A percentile compares a stretch with the other conserved stretches of the same genome.
phyloP scores from a whole-genome alignment of 2,888 invertebrate species.

The Scaptodrosophila latifasciaeformis region DNA sequence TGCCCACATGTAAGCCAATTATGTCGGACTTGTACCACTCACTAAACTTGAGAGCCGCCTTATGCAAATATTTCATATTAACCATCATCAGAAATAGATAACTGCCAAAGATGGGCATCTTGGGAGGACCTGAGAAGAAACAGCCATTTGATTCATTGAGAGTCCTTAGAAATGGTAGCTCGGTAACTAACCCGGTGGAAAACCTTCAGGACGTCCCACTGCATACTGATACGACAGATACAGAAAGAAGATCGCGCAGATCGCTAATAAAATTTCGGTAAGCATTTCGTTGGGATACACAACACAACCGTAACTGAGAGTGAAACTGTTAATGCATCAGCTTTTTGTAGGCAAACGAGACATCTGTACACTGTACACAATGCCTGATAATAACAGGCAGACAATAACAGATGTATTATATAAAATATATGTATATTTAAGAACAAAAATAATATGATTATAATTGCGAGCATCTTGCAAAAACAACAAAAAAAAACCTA shows the following conservation, averaged over 20 bases:
- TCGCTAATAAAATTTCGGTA: slow-evolving; percentile 68
- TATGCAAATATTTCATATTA: slow-evolving; percentile 77
- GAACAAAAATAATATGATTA: no score
- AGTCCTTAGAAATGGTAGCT: not conserved
- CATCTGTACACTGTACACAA: not conserved
- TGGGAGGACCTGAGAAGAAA: slow-evolving; percentile 77
- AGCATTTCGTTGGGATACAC: slow-evolving; percentile 54
- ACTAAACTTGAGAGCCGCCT: slow-evolving; percentile 76
- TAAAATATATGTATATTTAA: not conserved
- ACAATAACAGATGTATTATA: no score
- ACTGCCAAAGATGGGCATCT: slow-evolving; percentile 79
- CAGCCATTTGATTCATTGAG: not conserved
- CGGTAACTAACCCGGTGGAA: slow-evolving; percentile 78
- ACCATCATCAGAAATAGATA: slow-evolving; percentile 78
- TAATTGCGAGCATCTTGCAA: no score
- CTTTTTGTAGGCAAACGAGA: slow-evolving; percentile 19
- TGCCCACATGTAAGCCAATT: slow-evolving; percentile 78
- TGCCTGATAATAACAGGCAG: not conserved
- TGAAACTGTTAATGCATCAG: not conserved
- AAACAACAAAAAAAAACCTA: no score
- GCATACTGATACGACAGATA: slow-evolving; percentile 74
- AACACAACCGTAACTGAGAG: slow-evolving; percentile 28
- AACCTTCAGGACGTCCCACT: slow-evolving; percentile 76
- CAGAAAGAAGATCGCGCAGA: slow-evolving; percentile 70
- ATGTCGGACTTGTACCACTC: slow-evolving; percentile 79